Evolutionary conservation across 2,888 invertebrate genomes (phyloP), one percentile per base, ranked within the genome.

Genomic region (Alsophila aescularia): DNA sequence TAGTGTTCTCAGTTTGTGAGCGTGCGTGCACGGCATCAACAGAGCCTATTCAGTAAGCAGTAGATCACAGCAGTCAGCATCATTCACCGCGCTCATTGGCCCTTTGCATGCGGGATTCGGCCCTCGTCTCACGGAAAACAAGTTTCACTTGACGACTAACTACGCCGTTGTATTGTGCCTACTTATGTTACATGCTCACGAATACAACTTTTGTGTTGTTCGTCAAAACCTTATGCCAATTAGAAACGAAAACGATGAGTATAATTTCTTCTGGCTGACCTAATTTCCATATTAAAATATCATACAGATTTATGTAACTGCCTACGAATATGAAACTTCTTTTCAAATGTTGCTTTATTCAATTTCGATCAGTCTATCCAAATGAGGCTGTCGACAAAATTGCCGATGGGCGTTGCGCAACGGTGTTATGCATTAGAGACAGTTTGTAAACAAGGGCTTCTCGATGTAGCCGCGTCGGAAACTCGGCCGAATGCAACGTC

Each of bases 401-500:
- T 37, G 47, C 49, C 55, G 34, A 43, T 51, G 45, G 51, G 42
- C 45, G 36, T 76, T 73, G 66, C 66, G 67, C 66, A 75, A 73
- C 58, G 52, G 31, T 54, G 59, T 62, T 64, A 52, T 58, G 50
- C 66, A 65, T 64, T 66, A 60, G 56, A 63, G 49, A 49, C 54
- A 52, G 58, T 65, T 61, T 53, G 66, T 69, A 71, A 75, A 74
- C 71, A 78, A 77, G 75, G 73, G 73, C 71, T 69, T 72, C 71
- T 64, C 61, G 64, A 48, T 53, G 40, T 55, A 51, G 60, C 48
- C 51, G 67, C 59, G 62, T 64, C 71, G 64, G 73, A 69, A 76
- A 74, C 75, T 73, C 75, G 72, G 76, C 73, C 80, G 73, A 80
- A 75, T 75, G 75, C 75, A 71, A 70, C 69, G 70, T 76, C 70